A percentile compares a stretch with the other conserved stretches of the same genome.
Evolutionary conservation across 2,113 vertebrate species (phyloP).

Genomic region (Lophochroa leadbeateri): DNA sequence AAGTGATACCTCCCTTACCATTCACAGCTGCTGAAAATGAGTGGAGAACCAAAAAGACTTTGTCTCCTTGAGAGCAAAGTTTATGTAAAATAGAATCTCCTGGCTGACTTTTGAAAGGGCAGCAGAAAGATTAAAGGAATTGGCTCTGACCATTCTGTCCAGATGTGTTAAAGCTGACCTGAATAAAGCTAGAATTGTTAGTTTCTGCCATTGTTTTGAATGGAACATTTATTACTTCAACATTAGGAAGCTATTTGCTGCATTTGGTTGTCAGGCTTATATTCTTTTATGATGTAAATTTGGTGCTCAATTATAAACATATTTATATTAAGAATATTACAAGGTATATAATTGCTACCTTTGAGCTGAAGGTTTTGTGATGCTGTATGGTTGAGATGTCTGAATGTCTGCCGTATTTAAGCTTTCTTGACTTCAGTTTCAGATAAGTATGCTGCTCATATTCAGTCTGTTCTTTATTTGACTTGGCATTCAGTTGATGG

Average conservation of each 20-base stretch:
- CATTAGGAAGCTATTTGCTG: neutral
- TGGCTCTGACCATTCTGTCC: neutral
- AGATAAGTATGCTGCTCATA: neutral
- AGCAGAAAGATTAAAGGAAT: neutral
- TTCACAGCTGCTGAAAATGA: neutral
- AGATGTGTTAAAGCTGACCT: neutral
- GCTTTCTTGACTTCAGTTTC: neutral
- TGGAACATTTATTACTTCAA: neutral
- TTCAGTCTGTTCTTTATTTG: conserved; percentile 2
- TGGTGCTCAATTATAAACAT: neutral
- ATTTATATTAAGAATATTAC: neutral
- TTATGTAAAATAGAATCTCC: neutral
- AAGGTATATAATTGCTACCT: neutral
- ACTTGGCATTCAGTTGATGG: conserved; percentile 45
- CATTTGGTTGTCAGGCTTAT: neutral
- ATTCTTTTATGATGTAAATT: neutral
- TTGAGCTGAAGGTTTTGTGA: neutral
- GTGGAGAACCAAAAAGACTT: neutral
- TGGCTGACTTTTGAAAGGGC: neutral
- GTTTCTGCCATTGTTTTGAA: neutral
- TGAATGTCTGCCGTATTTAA: neutral
- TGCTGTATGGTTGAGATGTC: neutral
- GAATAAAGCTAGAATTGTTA: neutral
- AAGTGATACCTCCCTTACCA: neutral
- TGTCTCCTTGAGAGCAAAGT: neutral